phyloP scores from a whole-genome alignment of 2,113 vertebrate genomes.

The Atherinomorus stipes region DNA sequence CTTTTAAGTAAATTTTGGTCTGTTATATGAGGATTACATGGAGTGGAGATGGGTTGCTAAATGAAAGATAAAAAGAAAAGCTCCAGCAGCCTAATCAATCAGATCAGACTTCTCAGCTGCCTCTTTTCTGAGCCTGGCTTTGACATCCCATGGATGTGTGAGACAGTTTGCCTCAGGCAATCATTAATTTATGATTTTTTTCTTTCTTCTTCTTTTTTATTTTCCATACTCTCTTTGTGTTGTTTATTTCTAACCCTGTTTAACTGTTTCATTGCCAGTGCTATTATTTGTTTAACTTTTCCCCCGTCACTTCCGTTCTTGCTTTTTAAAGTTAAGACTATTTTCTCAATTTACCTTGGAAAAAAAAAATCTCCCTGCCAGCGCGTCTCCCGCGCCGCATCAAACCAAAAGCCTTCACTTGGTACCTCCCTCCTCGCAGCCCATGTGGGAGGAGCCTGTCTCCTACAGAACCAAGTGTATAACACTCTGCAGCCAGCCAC shows the following conservation, averaged over 20 bases:
- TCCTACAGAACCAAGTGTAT: constrained; percentile 64
- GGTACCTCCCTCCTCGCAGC: constrained; percentile 34
- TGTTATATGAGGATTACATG: background rate
- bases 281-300: background rate
- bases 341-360: constrained; percentile 75
- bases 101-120: background rate
- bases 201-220: background rate
- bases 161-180: background rate
- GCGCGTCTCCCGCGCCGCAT: constrained; percentile 63
- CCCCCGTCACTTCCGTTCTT: constrained; percentile 13
- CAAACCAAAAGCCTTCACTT: constrained; percentile 53
- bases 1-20: background rate
- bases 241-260: background rate
- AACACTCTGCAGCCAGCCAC: constrained; percentile 71
- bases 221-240: background rate
- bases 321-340: constrained; percentile 41
- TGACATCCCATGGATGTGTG: background rate
- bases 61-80: background rate
- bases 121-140: background rate
- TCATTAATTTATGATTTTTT: background rate
- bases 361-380: constrained; percentile 63
- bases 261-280: background rate
- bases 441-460: constrained; percentile 72
- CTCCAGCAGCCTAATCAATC: background rate
- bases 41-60: background rate